Evolutionary conservation across 2,113 vertebrate genomes (phyloP), one percentile per base, ranked within the genome.

Genomic region (Lathamus discolor): DNA sequence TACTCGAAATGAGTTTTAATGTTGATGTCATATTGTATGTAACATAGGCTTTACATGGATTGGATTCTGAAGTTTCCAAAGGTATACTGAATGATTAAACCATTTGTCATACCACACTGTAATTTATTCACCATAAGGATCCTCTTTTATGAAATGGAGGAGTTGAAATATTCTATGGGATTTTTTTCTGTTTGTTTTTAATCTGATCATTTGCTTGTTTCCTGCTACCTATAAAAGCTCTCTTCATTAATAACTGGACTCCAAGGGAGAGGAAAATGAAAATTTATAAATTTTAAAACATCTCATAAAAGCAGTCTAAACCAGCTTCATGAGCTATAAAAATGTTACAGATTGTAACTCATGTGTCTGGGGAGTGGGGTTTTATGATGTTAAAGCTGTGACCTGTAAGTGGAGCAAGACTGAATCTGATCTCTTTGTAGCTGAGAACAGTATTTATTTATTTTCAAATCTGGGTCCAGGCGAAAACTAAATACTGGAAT

Each of bases 211-310:
- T 89, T 86, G 57, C 43, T 75, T 67, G 24, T 83, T 94, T 37
- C n/a, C 28, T 59, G 20, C 46, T 80, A 69, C 17, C 49, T 67
- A 29, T 62, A 37, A 74, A 79, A 9, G 49, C 11, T 88, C 15
- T 78, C n/a, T 77, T 87, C 22, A 2, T 88, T 83, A 85, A 82
- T 79, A 91, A 66, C 67, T 92, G 55, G n/a, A 78, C 72, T 90
- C 74, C 51, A 57, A 90, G 72, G 78, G 77, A 88, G 68, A 41
- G n/a, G 78, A 63, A 94, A 88, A 96, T 90, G 63, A 86, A 86
- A 93, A 70, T 67, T 77, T 93, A 61, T n/a, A 92, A 84, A 86
- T 93, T 93, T 92, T 75, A 93, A 88, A 93, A 41, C 27, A 43
- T 33, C 68, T 92, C 76, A 48, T 95, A 63, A 96, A 94, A 87